Evolutionary conservation across 1,140 invertebrate genomes (phyloP).

Genomic region (Nephotettix cincticeps): DNA sequence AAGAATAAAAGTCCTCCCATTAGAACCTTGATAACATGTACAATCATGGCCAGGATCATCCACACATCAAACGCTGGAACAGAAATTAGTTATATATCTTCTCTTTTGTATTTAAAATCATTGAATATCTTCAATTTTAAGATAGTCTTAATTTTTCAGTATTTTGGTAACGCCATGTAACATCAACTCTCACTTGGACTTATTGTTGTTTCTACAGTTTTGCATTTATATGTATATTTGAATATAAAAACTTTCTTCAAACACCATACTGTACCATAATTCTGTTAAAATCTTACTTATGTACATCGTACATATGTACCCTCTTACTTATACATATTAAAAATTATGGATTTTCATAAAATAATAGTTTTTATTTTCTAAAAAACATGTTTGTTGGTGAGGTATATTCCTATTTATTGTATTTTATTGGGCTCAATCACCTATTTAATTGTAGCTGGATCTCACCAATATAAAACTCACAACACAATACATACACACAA

Average conservation of each 20-base stretch:
- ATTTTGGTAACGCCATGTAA: not conserved
- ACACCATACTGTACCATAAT: not conserved
- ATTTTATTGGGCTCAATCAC: too few relatives aligned
- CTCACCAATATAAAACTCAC: too few relatives aligned
- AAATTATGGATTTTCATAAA: too few relatives aligned
- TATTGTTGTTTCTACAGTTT: not conserved
- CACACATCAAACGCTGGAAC: slow-evolving; percentile 8
- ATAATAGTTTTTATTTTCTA: too few relatives aligned
- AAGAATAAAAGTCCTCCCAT: not conserved
- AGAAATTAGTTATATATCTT: not conserved
- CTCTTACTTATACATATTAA: too few relatives aligned
- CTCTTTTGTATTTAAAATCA: not conserved
- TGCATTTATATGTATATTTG: not conserved
- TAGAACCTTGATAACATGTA: not conserved
- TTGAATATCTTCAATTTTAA: not conserved
- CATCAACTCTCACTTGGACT: not conserved
- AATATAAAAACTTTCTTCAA: not conserved
- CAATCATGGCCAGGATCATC: slow-evolving; percentile 14
- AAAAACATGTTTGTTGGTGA: too few relatives aligned
- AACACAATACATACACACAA: too few relatives aligned
- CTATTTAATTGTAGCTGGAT: too few relatives aligned
- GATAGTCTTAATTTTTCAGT: not conserved
- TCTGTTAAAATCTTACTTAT: not conserved
- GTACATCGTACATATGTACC: too few relatives aligned
- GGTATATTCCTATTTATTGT: too few relatives aligned